These are phyloP conservation scores for Zaprionus lachaisei DNA, from an alignment of 1,140 invertebrate species.

Conservation along the genomic window DNA sequence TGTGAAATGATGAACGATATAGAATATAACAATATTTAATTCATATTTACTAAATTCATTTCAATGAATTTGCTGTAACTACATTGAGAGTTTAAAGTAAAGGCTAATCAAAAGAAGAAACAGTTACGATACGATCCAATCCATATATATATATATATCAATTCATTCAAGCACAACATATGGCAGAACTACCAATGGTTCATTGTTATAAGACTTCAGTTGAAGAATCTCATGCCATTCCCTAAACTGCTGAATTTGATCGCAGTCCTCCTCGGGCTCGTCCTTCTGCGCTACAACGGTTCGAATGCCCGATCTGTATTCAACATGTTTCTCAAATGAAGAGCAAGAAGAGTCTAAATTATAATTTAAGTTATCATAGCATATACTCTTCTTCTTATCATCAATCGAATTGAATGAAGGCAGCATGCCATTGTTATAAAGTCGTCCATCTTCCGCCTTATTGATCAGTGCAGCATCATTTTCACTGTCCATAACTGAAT, in stretches of 20 bases:
- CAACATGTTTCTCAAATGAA: conserved; percentile 18
- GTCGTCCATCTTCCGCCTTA: conserved; percentile 31
- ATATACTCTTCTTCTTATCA: conserved; percentile 51
- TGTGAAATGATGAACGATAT: conserved; percentile 34
- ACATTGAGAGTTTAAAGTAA: neutral
- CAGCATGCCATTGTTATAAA: conserved; percentile 67
- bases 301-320: conserved; percentile 65
- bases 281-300: neutral
- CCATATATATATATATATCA: too few relatives aligned
- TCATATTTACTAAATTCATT: conserved; percentile 16
- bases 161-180: conserved; percentile 94
- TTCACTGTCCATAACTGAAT: conserved; percentile 6
- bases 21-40: conserved; percentile 50
- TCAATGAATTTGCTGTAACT: neutral
- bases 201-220: conserved; percentile 89
- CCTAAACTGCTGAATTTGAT: conserved; percentile 86
- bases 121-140: neutral
- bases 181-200: conserved; percentile 93
- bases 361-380: conserved; percentile 62
- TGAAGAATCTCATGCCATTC: conserved; percentile 93
- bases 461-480: conserved; percentile 10
- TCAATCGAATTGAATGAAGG: conserved; percentile 71
- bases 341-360: conserved; percentile 22
- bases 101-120: neutral
- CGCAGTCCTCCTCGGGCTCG: neutral